phyloP scores from a whole-genome alignment of 2,888 invertebrate genomes.

The Cryptocephalus primarius region DNA sequence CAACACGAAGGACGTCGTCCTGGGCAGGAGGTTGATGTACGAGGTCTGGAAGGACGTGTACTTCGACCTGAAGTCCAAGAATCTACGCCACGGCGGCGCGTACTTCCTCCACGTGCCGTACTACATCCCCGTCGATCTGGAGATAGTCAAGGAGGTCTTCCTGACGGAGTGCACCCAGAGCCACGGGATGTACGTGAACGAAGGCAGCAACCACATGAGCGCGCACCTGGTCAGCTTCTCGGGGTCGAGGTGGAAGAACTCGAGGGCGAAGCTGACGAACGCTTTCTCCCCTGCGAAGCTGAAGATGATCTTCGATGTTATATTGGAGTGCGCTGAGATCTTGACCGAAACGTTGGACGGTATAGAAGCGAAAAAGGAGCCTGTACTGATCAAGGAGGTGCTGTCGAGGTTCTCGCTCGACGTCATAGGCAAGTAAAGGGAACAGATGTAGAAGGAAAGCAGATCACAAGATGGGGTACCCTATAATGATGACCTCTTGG shows the following conservation, averaged over 20 bases:
- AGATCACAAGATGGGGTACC: no score
- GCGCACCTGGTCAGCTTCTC: not conserved
- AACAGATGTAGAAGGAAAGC: no score
- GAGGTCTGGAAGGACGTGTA: conserved; percentile 4
- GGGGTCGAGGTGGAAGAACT: not conserved
- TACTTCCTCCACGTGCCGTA: not conserved
- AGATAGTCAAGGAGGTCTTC: not conserved
- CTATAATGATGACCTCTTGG: no score
- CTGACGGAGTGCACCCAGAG: not conserved
- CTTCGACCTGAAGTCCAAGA: conserved; percentile 2
- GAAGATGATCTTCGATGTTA: no score
- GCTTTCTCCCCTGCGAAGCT: not conserved
- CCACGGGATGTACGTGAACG: not conserved
- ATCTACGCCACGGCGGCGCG: not conserved
- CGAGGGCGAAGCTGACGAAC: not conserved
- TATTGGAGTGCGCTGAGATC: no score
- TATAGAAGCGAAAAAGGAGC: not conserved
- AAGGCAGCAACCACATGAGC: not conserved
- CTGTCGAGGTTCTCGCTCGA: conserved; percentile 4
- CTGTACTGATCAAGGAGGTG: conserved; percentile 2
- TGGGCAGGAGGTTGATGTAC: conserved; percentile 1
- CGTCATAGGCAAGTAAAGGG: conserved; percentile 5
- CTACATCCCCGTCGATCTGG: not conserved
- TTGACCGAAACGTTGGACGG: no score
- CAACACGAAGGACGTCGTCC: conserved; percentile 2